Base-by-base conservation (phyloP, 2,113 vertebrate genomes). In the Corythornis madagascariensis region DNA sequence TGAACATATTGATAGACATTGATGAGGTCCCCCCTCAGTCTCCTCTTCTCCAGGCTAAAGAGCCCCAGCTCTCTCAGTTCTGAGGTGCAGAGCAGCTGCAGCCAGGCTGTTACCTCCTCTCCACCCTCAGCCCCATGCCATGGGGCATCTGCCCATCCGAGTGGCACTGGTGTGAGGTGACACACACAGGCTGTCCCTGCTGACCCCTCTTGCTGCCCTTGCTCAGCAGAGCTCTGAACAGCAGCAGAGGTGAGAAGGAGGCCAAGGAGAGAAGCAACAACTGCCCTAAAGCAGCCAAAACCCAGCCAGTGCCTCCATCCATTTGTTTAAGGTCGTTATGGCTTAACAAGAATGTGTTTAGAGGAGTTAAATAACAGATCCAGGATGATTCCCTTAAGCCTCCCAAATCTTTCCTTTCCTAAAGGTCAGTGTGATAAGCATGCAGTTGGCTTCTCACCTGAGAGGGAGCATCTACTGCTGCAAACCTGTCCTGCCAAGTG, bases 381-480 rank as follows among this genome's bases (percentile, higher is more conserved):
- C 15, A 7, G 38, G 55, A 69, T 77, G 66, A 87, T 61, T 96
- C 63, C 83, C 50, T 15, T 21, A 66, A 88, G 50, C 70, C 13
- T 92, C 76, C 89, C 77, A 79, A 84, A 35, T 63, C 77, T 87
- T 89, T 84, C 31, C 61, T 75, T 86, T 96, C 60, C 70, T 89
- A 79, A 93, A 95, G 90, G 81, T 88, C 77, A 73, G 74, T 52
- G 86, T 90, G 93, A 67, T 79, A 70, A 90, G 77, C 81, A 35
- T 90, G 74, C 66, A 69, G 45, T 70, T 18, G 2, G 8, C 73
- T 81, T 86, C 77, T 89, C 33, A 11, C 16, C 29, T 21, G 57
- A 53, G 50, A 29, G 61, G 48, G 50, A 29, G 9, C 0, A 3
- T 28, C 70, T 22, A 10, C 11, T 83, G 76, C 81, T 89, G 90